These are phyloP conservation scores for Bathynomus jamesi DNA, from an alignment of 1,140 invertebrate species.

Conservation along the genomic window DNA sequence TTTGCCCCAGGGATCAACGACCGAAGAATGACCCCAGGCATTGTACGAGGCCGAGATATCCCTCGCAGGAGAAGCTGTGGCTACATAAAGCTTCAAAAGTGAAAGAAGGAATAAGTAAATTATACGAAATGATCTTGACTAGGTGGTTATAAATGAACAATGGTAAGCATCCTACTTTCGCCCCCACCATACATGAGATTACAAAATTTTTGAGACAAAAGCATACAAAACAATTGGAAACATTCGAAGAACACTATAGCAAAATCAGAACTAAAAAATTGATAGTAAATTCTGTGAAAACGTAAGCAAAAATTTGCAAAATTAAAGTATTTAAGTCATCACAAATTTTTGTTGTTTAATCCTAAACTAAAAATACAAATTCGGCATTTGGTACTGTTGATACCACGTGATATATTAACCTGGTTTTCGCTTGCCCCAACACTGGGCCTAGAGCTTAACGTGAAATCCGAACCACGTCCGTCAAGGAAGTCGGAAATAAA, in stretches of 20 bases:
- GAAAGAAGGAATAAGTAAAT: not conserved
- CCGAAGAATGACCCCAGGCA: constrained; percentile 77
- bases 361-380: too few species aligned
- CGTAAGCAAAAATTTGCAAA: too few species aligned
- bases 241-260: not conserved
- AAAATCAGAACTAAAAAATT: not conserved
- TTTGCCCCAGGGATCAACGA: constrained; percentile 81
- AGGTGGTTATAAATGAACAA: not conserved
- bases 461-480: too few species aligned
- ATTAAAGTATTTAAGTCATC: too few species aligned
- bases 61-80: constrained; percentile 60
- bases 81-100: constrained; percentile 44
- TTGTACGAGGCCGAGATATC: constrained; percentile 63
- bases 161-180: not conserved
- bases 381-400: too few species aligned
- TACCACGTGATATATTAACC: too few species aligned
- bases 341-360: too few species aligned
- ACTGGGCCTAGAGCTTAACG: too few species aligned
- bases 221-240: not conserved
- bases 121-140: not conserved
- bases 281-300: too few species aligned
- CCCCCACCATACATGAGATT: not conserved
- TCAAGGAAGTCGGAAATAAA: not conserved
- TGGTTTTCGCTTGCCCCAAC: not conserved
- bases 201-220: not conserved